phyloP scores from a whole-genome alignment of 2,113 vertebrate genomes.

The Numida meleagris region DNA sequence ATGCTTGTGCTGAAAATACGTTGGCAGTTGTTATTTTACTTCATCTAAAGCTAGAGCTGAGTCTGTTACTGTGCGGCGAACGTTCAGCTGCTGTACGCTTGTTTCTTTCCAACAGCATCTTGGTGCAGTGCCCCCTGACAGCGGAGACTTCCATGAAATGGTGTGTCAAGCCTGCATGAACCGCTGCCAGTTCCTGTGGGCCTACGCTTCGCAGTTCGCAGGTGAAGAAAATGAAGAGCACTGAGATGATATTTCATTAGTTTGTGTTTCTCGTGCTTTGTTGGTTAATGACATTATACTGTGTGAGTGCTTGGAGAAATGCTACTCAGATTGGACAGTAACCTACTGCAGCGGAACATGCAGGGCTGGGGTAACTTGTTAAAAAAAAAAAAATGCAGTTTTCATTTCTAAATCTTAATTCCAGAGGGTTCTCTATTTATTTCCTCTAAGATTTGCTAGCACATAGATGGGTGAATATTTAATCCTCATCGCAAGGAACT shows the following conservation, averaged over 20 bases:
- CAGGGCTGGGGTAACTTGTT: neutral
- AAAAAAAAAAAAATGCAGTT: neutral
- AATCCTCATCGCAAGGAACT: neutral
- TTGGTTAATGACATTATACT: neutral
- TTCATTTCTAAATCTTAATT: neutral
- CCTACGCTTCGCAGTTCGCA: conserved; percentile 84
- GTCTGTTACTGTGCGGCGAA: neutral
- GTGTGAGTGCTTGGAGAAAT: neutral
- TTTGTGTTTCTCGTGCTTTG: neutral
- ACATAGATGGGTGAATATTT: neutral
- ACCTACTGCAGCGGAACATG: neutral
- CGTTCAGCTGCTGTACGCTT: neutral
- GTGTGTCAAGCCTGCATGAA: conserved; percentile 92
- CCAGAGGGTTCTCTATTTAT: neutral
- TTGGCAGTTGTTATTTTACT: neutral
- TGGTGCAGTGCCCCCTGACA: conserved; percentile 81
- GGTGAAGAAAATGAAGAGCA: conserved; percentile 71
- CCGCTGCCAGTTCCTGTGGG: conserved; percentile 89
- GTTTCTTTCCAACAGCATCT: conserved; percentile 83
- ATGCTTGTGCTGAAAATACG: neutral
- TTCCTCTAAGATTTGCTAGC: neutral
- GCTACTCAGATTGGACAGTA: fast-evolving
- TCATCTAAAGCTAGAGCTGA: neutral
- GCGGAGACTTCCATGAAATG: conserved; percentile 94
- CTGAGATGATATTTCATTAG: neutral